Base-by-base conservation (phyloP, 1,140 invertebrate genomes). In the Pseudomyrmex sp. region DNA sequence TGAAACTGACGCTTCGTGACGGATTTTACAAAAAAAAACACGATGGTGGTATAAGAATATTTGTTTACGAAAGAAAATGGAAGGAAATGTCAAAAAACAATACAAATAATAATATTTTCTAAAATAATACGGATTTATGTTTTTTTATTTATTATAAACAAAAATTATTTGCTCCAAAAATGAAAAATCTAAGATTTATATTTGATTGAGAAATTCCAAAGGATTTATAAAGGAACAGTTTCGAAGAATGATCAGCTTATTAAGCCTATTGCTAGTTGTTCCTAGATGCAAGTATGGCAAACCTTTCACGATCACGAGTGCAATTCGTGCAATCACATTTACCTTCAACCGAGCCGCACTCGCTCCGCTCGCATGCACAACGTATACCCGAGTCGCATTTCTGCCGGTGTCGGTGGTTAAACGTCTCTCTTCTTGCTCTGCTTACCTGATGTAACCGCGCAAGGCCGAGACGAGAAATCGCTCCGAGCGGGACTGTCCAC, bases 401-500 rank as follows among this genome's bases (percentile, higher is more conserved):
- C 66, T 50, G 56, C 50, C 35, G n/a, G 35, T 75, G 66, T 69
- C 65, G 62, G 20, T 20, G 23, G 50, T 23, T 85, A 85, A 87
- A 79, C 68, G 77, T 84, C 66, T 72, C 87, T 83, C 77, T 75
- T 80, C 73, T 72, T 86, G 87, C 77, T 90, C 85, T 85, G 87
- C 80, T 90, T 90, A 88, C 68, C 79, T 89, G 90, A 89, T 85
- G 90, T 90, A 91, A 91, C 85, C 76, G 85, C 80, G 87, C 89
- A 91, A 91, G 90, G 90, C 87, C 90, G 90, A 46, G 59, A 26
- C 50, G 73, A 87, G 86, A 79, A 80, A 86, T 83, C 76, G 87
- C 83, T 82, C 63, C 18, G 46, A 20, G 56, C 52, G 68, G 13
- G 77, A 48, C 23, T 63, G 74, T 65, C 63, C 70, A 70, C 79